Evolutionary conservation across 2,113 vertebrate genomes (phyloP).

Genomic region (Centropus unirufus): DNA sequence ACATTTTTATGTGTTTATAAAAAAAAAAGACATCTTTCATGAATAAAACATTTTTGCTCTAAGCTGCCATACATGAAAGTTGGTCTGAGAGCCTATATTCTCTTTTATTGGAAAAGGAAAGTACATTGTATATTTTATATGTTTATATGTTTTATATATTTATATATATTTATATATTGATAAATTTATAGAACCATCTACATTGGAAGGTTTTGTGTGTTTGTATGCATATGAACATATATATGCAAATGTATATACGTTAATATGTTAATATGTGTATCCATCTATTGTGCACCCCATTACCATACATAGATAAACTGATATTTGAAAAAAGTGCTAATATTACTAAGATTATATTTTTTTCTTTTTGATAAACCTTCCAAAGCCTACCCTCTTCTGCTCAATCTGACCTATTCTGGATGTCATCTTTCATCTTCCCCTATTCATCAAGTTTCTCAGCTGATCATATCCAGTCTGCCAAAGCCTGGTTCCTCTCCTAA

Average conservation of each 20-base stretch:
- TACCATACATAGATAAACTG: slow-evolving; percentile 3
- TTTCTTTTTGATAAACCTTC: not conserved
- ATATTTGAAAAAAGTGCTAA: not conserved
- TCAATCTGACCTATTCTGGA: not conserved
- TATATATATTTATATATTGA: not conserved
- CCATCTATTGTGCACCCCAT: not conserved
- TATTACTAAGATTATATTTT: not conserved
- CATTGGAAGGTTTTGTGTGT: not conserved
- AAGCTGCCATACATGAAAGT: slow-evolving; percentile 69
- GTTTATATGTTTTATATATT: not conserved
- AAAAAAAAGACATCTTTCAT: slow-evolving; percentile 63
- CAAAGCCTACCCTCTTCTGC: not conserved
- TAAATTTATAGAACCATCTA: not conserved
- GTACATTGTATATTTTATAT: slow-evolving; percentile 3
- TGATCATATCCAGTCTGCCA: not conserved
- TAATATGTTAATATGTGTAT: not conserved
- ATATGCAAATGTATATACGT: slow-evolving; percentile 49
- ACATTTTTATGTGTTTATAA: slow-evolving; percentile 80
- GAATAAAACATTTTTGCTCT: slow-evolving; percentile 79
- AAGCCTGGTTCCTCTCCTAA: not conserved
- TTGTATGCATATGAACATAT: not conserved
- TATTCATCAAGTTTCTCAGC: not conserved
- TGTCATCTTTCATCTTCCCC: not conserved
- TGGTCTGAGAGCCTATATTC: slow-evolving; percentile 63
- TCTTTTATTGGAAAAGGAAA: slow-evolving; percentile 66